Evolutionary conservation across 2,888 invertebrate species (phyloP), one percentile per base, ranked within the genome.

Genomic region (Lissonota sp.): DNA sequence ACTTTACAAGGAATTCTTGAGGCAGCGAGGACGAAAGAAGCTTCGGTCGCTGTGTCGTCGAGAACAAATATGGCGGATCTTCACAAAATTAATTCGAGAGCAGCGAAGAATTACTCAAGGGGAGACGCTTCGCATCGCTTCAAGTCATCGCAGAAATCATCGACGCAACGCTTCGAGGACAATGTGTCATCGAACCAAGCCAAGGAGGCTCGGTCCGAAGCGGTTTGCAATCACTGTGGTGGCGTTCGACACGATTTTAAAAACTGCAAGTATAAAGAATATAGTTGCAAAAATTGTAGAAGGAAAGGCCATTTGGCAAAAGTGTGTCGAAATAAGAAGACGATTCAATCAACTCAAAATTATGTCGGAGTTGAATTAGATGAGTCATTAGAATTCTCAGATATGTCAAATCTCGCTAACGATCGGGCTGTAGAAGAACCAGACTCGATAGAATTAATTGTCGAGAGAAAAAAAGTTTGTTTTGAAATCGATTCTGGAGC

Each of bases 11-110:
- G 63, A 6, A 60, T 85, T 37, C 60, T 82, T 6, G 84, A 84
- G 40, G 60, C 39, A 7, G 83, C 82, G 37, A 70, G 80, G 37
- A 80, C 75, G 12, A 84, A 85, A 57, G 81, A 84, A 72, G 84
- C 77, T 5, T 67, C 82, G 40, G 57, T 84, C 16, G 66, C 74
- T 26, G 62, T 72, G 16, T 63, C 70, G 12, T 69, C 79, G 12
- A 51, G 75, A 8, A n/a, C 67, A 16, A 49, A 26, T 26, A 4
- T 57, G 8, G 14, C 57, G n/a, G 69, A 69, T 10, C 6, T 57
- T 3, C 69, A 69, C 46, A 69, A n/a, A n/a, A n/a, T n/a, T n/a
- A n/a, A n/a, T n/a, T n/a, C n/a, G n/a, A n/a, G n/a, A n/a, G n/a
- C n/a, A n/a, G n/a, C n/a, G n/a, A n/a, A n/a, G n/a, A n/a, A n/a